Evolutionary conservation across 1,140 invertebrate genomes (phyloP), one percentile per base, ranked within the genome.

Genomic region (Macrotrachela quadricornifera): DNA sequence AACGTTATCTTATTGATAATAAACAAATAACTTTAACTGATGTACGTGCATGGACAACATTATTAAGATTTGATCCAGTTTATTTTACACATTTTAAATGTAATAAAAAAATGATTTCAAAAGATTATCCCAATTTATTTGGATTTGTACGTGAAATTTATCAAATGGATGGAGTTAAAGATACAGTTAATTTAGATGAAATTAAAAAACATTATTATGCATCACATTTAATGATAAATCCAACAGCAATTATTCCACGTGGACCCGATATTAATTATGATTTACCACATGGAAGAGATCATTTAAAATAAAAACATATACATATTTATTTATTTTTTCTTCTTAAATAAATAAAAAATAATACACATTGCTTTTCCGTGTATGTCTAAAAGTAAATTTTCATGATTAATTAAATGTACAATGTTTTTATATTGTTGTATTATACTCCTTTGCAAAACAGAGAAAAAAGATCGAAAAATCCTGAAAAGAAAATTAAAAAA

Each of bases 41-140:
- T 56, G 56, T 68, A 15, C 54, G 64, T 16, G 57, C 66, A 1
- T 66, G 64, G 49, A 59, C 61, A 13, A 65, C 63, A 0, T 50
- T 68, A 10, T 53, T 68, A 14, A 52, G 66, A 14, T 68, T 68
- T 58, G 66, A 68, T 51, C 54, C 51, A 46, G 66, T 68, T 18
- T 68, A 68, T 53, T 57, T 59, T 41, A 58, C 58, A 13, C 64
- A 66, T 51, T 68, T 68, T 51, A 68, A 68, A 40, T 56, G 55
- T 37, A 56, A 55, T 40, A 45, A 47, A 18, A 62, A 62, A 30
- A 58, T 61, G 47, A 61, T 68, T 21, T 18, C 30, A 18, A 50
- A 59, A 14, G 65, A 68, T 48, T 68, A 65, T 47, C 62, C 62
- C 0, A 67, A 64, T 49, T 49, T 65, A 6, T 68, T 63, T 62